Percentiles rank a stretch among this genome's conserved stretches.
phyloP scores from a whole-genome alignment of 2,113 vertebrate species.

The Aphelocoma coerulescens region DNA sequence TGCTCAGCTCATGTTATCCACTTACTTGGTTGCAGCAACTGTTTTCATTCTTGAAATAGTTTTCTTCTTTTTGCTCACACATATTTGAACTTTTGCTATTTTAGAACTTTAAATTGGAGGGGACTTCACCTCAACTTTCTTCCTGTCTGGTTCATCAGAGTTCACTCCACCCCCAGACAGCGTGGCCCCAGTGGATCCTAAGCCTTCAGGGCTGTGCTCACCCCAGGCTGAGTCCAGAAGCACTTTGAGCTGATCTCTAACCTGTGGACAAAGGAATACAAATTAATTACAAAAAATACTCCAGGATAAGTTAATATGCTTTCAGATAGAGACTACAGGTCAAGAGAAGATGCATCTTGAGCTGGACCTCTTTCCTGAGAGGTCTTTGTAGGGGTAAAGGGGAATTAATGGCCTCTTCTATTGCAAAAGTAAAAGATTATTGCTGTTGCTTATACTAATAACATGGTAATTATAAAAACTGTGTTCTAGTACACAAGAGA shows the following conservation, averaged over 20 bases:
- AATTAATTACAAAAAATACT: not conserved
- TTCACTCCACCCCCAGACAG: not conserved
- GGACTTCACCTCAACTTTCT: not conserved
- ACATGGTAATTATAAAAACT: not conserved
- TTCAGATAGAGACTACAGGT: not conserved
- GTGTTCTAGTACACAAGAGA: not conserved
- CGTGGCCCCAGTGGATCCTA: not conserved
- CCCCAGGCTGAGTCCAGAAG: not conserved
- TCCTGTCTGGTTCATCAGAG: not conserved
- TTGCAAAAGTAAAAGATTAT: not conserved
- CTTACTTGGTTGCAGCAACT: not conserved
- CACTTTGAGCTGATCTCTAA: not conserved
- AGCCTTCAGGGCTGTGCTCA: not conserved
- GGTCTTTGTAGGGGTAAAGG: not conserved
- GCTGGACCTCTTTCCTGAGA: not conserved
- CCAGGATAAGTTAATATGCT: not conserved
- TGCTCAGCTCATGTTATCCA: not conserved
- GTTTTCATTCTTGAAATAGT: not conserved
- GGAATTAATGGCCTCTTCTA: not conserved
- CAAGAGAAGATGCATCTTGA: not conserved
- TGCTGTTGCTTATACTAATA: not conserved
- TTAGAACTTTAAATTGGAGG: not conserved
- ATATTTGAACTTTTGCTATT: not conserved
- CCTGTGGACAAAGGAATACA: not conserved
- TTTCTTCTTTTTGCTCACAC: not conserved